Evolutionary conservation across 2,797 vertebrate genomes (phyloP).

Genomic region (Tadarida brasiliensis): DNA sequence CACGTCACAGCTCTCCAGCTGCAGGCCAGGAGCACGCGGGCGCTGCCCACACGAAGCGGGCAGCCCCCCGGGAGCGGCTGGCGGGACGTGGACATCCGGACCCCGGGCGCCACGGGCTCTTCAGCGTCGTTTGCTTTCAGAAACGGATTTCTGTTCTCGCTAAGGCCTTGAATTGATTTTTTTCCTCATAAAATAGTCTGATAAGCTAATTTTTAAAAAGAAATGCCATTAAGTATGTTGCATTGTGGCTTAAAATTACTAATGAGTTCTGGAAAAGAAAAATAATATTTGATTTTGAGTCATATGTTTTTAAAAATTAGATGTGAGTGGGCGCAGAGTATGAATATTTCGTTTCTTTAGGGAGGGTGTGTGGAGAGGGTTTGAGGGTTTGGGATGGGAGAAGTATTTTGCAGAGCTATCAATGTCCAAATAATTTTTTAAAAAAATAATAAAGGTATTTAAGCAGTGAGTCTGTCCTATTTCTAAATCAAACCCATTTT

Average conservation of each 20-base stretch:
- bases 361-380: conserved; percentile 74
- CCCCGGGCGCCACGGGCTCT: conserved; percentile 9
- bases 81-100: conserved; percentile 25
- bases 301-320: conserved; percentile 83
- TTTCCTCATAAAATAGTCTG: conserved; percentile 78
- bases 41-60: neutral
- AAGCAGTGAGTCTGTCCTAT: conserved; percentile 78
- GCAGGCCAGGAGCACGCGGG: conserved; percentile 23
- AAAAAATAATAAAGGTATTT: conserved; percentile 85
- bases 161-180: conserved; percentile 78
- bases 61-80: neutral
- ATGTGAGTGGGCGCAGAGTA: conserved; percentile 73
- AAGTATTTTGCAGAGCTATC: conserved; percentile 84
- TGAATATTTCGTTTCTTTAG: conserved; percentile 80
- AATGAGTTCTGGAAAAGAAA: conserved; percentile 62
- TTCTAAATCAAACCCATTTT: conserved; percentile 1
- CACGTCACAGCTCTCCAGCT: conserved; percentile 13
- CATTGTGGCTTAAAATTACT: conserved; percentile 77
- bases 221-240: conserved; percentile 75
- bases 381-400: conserved; percentile 71
- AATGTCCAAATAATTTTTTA: conserved; percentile 87
- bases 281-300: conserved; percentile 79
- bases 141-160: conserved; percentile 76
- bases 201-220: conserved; percentile 81
- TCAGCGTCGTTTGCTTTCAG: conserved; percentile 47